Conservation (phyloP, 1,140 invertebrate genomes). For the Homarus americanus region DNA sequence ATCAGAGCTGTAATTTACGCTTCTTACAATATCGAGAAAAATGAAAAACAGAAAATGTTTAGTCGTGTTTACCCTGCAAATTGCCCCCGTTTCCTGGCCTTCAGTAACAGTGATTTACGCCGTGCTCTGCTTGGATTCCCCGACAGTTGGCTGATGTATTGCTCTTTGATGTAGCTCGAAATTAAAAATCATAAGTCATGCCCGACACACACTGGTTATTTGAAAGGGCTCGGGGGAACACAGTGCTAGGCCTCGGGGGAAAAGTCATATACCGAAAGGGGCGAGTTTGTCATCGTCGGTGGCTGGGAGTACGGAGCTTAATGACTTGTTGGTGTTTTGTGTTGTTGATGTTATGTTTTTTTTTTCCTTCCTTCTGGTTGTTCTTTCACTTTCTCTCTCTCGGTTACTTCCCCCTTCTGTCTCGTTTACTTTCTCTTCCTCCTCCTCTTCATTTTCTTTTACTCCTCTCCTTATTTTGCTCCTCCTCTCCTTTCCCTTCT, state of each 20-base stretch:
- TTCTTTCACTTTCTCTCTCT: background rate
- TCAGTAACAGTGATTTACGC: constrained; percentile 70
- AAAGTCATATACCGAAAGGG: constrained; percentile 19
- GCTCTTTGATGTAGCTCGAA: constrained; percentile 72
- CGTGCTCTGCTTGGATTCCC: constrained; percentile 68
- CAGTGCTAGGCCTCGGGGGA: constrained; percentile 16
- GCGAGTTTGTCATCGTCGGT: constrained; percentile 37
- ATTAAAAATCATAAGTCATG: constrained; percentile 73
- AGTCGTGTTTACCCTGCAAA: constrained; percentile 70
- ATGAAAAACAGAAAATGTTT: constrained; percentile 56
- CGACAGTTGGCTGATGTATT: constrained; percentile 62
- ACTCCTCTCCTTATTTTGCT: no score
- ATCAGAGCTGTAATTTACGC: constrained; percentile 46
- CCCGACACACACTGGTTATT: constrained; percentile 71
- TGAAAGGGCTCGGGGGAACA: constrained; percentile 60
- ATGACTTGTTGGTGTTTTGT: constrained; percentile 46
- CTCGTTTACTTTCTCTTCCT: no score
- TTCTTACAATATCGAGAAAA: constrained; percentile 67
- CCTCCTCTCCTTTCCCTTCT: background rate
- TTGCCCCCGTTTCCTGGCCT: constrained; percentile 67
- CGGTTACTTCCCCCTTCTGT: no score
- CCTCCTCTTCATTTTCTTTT: no score
- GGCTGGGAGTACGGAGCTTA: constrained; percentile 23
- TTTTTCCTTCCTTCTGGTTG: constrained; percentile 4
- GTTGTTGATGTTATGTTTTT: no score